Conservation (phyloP, 2,113 vertebrate species). For the Pterophyllum scalare region DNA sequence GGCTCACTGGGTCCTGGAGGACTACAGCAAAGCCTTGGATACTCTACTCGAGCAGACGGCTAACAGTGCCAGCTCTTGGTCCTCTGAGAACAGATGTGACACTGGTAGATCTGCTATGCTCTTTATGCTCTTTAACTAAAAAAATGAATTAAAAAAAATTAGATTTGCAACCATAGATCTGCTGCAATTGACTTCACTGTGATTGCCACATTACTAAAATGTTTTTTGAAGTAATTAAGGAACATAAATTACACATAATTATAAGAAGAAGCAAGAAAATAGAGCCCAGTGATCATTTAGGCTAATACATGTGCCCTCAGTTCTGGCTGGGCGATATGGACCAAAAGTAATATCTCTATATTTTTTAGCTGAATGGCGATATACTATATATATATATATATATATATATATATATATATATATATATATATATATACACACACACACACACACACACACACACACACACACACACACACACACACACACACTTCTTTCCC, state of each 20-base stretch:
- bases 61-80: conserved; percentile 5
- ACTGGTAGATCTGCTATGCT: conserved; percentile 33
- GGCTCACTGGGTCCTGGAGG: conserved; percentile 96
- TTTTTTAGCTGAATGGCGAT: too few relatives aligned
- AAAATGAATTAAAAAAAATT: neutral
- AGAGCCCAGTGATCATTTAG: neutral
- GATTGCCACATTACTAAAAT: neutral
- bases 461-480: too few relatives aligned
- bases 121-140: neutral
- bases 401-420: too few relatives aligned
- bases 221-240: neutral
- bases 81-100: conserved; percentile 37
- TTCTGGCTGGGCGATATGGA: too few relatives aligned
- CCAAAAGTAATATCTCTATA: too few relatives aligned
- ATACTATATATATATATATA: too few relatives aligned
- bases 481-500: too few relatives aligned
- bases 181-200: neutral
- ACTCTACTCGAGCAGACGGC: conserved; percentile 87
- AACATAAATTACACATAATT: neutral
- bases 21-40: conserved; percentile 91
- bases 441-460: too few relatives aligned
- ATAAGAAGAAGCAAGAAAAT: neutral
- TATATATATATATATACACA: too few relatives aligned
- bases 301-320: neutral
- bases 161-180: neutral